Evolutionary conservation across 2,888 invertebrate species (phyloP), one percentile per base, ranked within the genome.

Genomic region (Chrysina gloriosa): DNA sequence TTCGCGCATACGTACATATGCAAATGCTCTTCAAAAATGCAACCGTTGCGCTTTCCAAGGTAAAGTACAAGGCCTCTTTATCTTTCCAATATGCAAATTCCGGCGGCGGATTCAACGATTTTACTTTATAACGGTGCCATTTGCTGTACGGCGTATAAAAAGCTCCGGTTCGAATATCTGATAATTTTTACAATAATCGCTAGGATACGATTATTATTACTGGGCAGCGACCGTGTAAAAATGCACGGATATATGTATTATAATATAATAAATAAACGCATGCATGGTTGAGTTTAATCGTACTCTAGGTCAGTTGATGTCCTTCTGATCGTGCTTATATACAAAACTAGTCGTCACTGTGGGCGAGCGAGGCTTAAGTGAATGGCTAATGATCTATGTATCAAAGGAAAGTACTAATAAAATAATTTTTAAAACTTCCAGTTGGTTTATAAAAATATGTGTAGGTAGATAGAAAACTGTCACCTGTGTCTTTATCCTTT

Each of bases 51-150:
- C 4, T 5, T 4, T 11, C n/a, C 54, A 54, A 54, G 54, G 54
- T 54, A 54, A 54, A 54, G 54, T 54, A 36, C 54, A 54, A 54
- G 34, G 34, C 21, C 54, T 16, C 16, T 54, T 31, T 54, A 54
- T 54, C 54, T 36, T 54, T 54, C 34, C 34, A 34, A 54, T 54
- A 54, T 34, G 54, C 36, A 54, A 54, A 54, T 31, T 31, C 11
- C 19, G 31, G n/a, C 14, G 2, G 6, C 14, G 14, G 14, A 25
- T 50, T 11, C 25, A 14, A n/a, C 21, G 29, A 50, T 27, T 50
- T 29, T 14, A 27, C 29, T 21, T 29, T 50, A n/a, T 50, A 50
- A 50, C 50, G 50, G 50, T 50, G n/a, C n/a, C n/a, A n/a, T 50
- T 50, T 50, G 7, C 3, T 21, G 45, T 45, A 19, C 14, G 42